Evolutionary conservation across 2,797 vertebrate species (phyloP), one percentile per base, ranked within the genome.

Genomic region (Anolis apletophallus): DNA sequence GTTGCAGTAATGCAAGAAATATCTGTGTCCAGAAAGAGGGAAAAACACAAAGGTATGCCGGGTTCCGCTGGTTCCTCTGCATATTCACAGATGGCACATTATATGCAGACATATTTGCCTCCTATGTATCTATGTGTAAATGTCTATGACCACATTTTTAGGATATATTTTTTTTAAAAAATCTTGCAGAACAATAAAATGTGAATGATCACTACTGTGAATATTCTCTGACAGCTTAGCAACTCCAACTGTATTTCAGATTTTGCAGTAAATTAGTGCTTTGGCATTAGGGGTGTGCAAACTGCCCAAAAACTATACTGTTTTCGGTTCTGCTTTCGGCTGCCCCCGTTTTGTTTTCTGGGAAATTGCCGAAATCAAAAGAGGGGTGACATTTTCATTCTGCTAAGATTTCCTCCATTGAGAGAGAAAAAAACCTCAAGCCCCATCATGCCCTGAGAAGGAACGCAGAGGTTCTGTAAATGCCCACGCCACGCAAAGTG

Each of bases 41-140:
- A 55, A 91, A 92, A 91, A 61, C 78, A 89, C 64, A 81, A 90
- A 91, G 72, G 1, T 88, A 87, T 85, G 69, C 26, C 73, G 73
- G 19, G 72, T 82, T 81, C 80, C 82, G 50, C 85, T 13, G 0
- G 89, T 88, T 46, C 32, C 0, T 69, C 87, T 92, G 81, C 88
- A 91, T 86, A 90, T 86, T 89, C 54, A 85, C 5, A 89, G 55
- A 50, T 86, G 85, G 72, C 40, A 93, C 89, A 19, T 21, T 77
- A 72, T 50, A 80, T n/a, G 90, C 71, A 90, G 50, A 59, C 73
- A 77, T 71, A 32, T 77, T 50, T 77, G 52, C 36, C 46, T 82
- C 73, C 69, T 32, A 26, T 77, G 29, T 55, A 55, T 68, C 71
- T 69, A 13, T 59, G n/a, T 32, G 32, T n/a, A 67, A 68, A 57